Evolutionary conservation across 2,113 vertebrate genomes (phyloP).

Genomic region (Nothoprocta perdicaria): DNA sequence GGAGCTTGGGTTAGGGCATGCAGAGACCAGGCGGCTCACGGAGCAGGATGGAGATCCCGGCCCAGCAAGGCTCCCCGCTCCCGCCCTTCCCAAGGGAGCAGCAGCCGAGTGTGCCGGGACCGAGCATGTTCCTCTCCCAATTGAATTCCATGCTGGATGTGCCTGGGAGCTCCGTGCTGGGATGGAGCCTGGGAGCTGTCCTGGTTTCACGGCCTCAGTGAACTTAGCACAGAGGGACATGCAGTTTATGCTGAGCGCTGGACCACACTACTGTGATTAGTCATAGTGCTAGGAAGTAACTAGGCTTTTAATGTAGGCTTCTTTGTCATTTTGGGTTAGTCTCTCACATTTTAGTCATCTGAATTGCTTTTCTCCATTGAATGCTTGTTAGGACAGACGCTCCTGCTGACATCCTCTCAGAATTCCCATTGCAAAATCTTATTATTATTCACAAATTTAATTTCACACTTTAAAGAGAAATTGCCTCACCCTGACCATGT

Average conservation of each 20-base stretch:
- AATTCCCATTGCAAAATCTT: constrained; percentile 37
- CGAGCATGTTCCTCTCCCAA: background rate
- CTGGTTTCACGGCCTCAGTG: background rate
- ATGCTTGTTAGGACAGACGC: background rate
- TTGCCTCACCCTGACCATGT: background rate
- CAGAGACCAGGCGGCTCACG: background rate
- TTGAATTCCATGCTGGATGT: background rate
- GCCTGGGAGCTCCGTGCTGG: background rate
- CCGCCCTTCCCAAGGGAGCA: background rate
- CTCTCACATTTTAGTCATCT: background rate
- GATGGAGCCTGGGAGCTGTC: background rate
- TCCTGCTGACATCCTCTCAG: background rate
- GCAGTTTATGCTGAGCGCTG: background rate
- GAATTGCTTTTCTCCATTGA: background rate
- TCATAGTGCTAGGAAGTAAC: constrained; percentile 17
- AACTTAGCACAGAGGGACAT: background rate
- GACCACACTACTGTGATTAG: constrained; percentile 4
- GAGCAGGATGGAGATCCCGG: background rate
- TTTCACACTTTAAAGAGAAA: constrained; percentile 11
- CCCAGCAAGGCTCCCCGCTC: background rate
- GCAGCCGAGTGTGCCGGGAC: background rate
- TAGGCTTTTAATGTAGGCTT: background rate
- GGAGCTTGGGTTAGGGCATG: background rate
- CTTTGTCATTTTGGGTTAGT: constrained; percentile 3
- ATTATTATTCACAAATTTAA: constrained; percentile 25